Evolutionary conservation across 2,113 vertebrate genomes (phyloP).

Genomic region (Myrmecobius fasciatus): DNA sequence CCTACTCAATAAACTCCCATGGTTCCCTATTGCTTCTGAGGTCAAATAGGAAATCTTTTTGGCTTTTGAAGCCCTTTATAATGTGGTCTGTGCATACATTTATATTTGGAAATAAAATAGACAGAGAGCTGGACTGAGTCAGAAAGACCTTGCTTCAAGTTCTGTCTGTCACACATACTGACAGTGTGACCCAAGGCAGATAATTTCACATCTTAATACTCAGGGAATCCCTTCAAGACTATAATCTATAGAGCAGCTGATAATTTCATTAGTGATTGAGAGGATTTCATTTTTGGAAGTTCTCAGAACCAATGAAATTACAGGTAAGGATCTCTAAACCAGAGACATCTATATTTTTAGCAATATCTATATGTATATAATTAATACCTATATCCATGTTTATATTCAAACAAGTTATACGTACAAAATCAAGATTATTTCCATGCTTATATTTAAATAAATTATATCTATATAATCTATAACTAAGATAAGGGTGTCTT

Average conservation of each 20-base stretch:
- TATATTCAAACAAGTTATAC: too few species aligned
- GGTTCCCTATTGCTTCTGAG: background rate
- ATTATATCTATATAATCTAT: background rate
- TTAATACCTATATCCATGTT: background rate
- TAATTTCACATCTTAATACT: background rate
- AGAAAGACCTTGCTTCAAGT: background rate
- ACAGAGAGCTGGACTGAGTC: background rate
- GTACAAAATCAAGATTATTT: too few species aligned
- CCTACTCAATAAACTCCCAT: background rate
- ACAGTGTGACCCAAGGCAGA: background rate
- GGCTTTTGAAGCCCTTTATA: background rate
- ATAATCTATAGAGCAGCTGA: background rate
- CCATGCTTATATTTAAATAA: background rate
- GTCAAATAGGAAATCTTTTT: background rate
- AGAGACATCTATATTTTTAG: background rate
- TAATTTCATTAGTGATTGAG: background rate
- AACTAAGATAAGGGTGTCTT: background rate
- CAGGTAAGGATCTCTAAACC: background rate
- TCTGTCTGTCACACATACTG: background rate
- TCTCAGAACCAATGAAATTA: background rate
- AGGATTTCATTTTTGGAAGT: background rate
- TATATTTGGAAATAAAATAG: background rate
- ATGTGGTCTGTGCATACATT: background rate
- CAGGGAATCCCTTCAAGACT: background rate
- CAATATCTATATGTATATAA: background rate